Conservation (phyloP, 2,888 invertebrate genomes). For the Sinelater perroti region DNA sequence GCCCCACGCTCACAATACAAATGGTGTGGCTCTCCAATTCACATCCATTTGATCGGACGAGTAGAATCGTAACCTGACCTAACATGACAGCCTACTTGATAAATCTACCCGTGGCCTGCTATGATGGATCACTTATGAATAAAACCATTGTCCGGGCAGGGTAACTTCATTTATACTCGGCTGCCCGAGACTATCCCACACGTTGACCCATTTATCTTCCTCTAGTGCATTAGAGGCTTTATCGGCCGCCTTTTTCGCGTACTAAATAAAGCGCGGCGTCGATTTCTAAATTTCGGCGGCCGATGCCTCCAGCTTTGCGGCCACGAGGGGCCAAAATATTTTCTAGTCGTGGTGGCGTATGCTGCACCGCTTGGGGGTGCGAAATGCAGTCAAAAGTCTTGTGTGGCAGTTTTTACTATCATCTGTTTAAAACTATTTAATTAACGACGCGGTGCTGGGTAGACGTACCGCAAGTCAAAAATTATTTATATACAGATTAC, state of each 20-base stretch:
- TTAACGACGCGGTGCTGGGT: no score
- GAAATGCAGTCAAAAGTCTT: no score
- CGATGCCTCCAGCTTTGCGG: conserved; percentile 6
- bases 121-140: conserved; percentile 44
- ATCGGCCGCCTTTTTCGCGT: conserved; percentile 15
- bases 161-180: conserved; percentile 33
- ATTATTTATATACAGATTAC: no score
- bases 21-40: conserved; percentile 30
- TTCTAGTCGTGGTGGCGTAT: no score
- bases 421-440: no score
- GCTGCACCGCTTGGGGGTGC: no score
- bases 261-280: conserved; percentile 7
- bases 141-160: conserved; percentile 38
- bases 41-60: conserved; percentile 37
- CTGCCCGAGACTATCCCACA: conserved; percentile 19
- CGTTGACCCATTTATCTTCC: conserved; percentile 21
- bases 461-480: no score
- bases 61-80: conserved; percentile 44
- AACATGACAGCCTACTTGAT: conserved; percentile 40
- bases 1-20: conserved; percentile 27
- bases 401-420: no score
- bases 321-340: no score
- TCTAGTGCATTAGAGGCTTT: conserved; percentile 10
- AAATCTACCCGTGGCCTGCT: conserved; percentile 31
- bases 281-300: conserved; percentile 16